Evolutionary conservation across 2,797 vertebrate species (phyloP).

Genomic region (Fundulus diaphanus): DNA sequence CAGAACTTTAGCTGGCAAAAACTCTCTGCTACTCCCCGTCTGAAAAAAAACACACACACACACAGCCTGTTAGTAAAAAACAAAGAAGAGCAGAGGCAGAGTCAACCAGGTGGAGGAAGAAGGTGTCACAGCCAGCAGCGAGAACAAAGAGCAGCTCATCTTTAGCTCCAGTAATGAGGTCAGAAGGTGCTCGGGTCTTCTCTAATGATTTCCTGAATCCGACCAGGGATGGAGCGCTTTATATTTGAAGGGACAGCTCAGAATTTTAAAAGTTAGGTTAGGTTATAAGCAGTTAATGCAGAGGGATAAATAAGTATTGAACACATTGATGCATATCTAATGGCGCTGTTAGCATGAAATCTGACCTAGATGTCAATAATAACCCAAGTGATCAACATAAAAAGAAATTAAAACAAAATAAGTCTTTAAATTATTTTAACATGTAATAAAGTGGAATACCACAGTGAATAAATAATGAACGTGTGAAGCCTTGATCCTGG

Average conservation of each 20-base stretch:
- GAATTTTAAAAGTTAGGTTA: neutral
- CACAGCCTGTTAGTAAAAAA: slow-evolving; percentile 50
- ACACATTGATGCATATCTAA: neutral
- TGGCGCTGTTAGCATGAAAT: neutral
- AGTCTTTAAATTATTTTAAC: neutral
- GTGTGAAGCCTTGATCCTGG: neutral
- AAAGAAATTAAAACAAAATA: neutral
- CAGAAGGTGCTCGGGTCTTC: slow-evolving; percentile 74
- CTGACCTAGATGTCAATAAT: no score
- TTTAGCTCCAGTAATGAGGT: slow-evolving; percentile 86
- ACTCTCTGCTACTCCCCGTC: slow-evolving; percentile 13
- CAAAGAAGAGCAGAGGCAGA: slow-evolving; percentile 19
- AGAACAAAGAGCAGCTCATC: slow-evolving; percentile 71
- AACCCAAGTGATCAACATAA: no score
- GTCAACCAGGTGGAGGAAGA: slow-evolving; percentile 30
- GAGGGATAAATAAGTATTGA: neutral
- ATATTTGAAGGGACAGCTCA: slow-evolving; percentile 25
- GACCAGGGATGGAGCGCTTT: slow-evolving; percentile 28
- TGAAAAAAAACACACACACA: slow-evolving; percentile 33
- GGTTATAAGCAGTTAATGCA: neutral
- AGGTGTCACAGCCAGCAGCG: slow-evolving; percentile 39
- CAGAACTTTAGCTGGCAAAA: slow-evolving; percentile 6
- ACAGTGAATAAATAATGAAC: neutral
- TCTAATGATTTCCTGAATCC: slow-evolving; percentile 53
- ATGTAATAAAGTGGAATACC: neutral